These are phyloP conservation scores for Caenorhabditis afra DNA, from an alignment of 2,888 invertebrate genomes.

Conservation along the genomic window DNA sequence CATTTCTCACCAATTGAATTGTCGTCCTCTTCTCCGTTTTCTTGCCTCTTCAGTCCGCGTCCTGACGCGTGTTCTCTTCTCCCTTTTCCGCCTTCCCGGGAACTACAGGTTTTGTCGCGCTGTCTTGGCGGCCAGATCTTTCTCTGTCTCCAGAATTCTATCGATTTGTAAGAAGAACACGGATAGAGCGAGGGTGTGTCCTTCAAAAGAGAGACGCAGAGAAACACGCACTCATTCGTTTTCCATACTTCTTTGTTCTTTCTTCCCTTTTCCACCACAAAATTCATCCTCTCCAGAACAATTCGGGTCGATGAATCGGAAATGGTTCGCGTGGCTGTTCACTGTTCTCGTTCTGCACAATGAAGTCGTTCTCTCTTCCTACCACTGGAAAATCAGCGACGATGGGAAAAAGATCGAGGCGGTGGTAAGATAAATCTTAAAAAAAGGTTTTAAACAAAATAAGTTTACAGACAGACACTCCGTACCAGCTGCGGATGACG, in stretches of 20 bases:
- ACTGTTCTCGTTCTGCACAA: constrained; percentile 42
- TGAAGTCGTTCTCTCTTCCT: constrained; percentile 47
- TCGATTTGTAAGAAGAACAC: no score
- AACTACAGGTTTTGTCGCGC: constrained; percentile 26
- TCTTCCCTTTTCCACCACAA: background rate
- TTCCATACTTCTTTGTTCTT: background rate
- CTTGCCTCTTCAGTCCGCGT: constrained; percentile 6
- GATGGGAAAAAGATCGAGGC: constrained; percentile 67
- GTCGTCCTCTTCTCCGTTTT: constrained; percentile 4
- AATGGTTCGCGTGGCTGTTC: constrained; percentile 52
- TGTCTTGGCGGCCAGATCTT: background rate
- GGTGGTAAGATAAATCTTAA: constrained; percentile 49
- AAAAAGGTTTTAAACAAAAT: background rate
- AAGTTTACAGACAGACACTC: constrained; percentile 48
- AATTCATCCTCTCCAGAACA: constrained; percentile 8
- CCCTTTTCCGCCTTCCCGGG: constrained; percentile 2
- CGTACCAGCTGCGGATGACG: constrained; percentile 53
- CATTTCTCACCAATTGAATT: background rate
- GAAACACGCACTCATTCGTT: background rate
- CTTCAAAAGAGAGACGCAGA: background rate
- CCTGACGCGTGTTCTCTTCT: constrained; percentile 52
- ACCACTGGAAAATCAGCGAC: constrained; percentile 64
- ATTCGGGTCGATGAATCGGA: constrained; percentile 36
- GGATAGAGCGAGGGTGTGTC: background rate
- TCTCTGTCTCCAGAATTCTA: constrained; percentile 17